Percentiles rank a stretch among this genome's conserved stretches.
Evolutionary conservation across 1,140 invertebrate species (phyloP).

Genomic region (Cyrtorhinus lividipennis): DNA sequence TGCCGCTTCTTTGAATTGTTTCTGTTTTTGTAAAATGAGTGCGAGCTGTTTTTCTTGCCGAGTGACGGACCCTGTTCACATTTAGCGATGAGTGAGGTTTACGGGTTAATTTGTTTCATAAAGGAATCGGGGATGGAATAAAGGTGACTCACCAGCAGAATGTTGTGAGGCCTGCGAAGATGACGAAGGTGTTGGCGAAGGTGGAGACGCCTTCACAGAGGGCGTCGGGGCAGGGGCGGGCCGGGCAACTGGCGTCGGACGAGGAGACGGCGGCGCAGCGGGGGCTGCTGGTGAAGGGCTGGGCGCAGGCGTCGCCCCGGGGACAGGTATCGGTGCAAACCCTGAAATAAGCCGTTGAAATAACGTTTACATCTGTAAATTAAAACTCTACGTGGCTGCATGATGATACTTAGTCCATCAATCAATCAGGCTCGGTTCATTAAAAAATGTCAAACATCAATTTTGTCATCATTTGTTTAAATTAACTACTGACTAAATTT

Average conservation of each 20-base stretch:
- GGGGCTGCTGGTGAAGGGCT: background rate
- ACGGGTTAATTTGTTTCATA: background rate
- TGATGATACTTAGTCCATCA: too few species aligned
- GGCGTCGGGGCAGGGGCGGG: too few species aligned
- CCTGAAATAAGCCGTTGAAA: background rate
- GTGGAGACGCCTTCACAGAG: background rate
- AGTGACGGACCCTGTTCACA: background rate
- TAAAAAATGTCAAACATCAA: too few species aligned
- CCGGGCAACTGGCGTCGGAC: too few species aligned
- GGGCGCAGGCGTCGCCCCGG: conserved; percentile 15
- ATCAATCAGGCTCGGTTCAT: too few species aligned
- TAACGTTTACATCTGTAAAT: too few species aligned
- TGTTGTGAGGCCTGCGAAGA: background rate
- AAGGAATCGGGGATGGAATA: too few species aligned
- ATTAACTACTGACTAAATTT: too few species aligned
- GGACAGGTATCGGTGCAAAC: conserved; percentile 18
- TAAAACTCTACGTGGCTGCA: too few species aligned
- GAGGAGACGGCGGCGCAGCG: background rate
- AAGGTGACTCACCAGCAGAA: too few species aligned
- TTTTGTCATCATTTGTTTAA: too few species aligned
- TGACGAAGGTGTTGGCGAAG: background rate
- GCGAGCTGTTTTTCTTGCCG: conserved; percentile 61
- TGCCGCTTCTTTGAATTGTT: conserved; percentile 72
- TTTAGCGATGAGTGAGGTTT: background rate
- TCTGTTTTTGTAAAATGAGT: conserved; percentile 59